Evolutionary conservation across 2,797 vertebrate species (phyloP).

Genomic region (Allobates femoralis): DNA sequence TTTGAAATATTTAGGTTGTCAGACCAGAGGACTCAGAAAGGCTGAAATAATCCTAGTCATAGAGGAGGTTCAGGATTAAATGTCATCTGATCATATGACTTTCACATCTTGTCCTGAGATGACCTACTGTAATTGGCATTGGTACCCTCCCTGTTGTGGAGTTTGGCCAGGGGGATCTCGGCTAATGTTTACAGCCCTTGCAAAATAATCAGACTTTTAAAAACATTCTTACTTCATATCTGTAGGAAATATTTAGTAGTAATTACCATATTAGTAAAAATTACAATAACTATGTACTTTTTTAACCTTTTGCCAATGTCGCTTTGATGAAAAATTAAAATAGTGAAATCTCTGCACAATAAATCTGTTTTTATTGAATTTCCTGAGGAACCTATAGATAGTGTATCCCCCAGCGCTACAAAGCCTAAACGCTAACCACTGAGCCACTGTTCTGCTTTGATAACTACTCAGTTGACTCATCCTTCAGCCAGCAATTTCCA

Average conservation of each 20-base stretch:
- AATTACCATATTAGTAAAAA: neutral
- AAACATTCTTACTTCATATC: neutral
- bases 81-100: neutral
- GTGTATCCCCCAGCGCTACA: too few relatives aligned
- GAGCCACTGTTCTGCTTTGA: too few relatives aligned
- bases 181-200: conserved; percentile 10
- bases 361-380: too few relatives aligned
- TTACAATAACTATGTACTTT: too few relatives aligned
- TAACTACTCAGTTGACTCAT: too few relatives aligned
- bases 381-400: too few relatives aligned
- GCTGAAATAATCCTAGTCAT: neutral
- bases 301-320: too few relatives aligned
- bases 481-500: too few relatives aligned
- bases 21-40: neutral
- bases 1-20: neutral
- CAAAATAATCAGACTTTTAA: neutral
- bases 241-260: neutral
- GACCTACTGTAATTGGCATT: neutral
- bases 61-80: neutral
- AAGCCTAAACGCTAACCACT: too few relatives aligned
- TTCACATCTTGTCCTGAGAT: neutral
- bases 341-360: too few relatives aligned
- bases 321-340: too few relatives aligned
- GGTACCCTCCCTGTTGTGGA: neutral
- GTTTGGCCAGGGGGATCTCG: neutral